Base-by-base conservation (phyloP, 2,113 vertebrate genomes). In the Rhineura floridana region DNA sequence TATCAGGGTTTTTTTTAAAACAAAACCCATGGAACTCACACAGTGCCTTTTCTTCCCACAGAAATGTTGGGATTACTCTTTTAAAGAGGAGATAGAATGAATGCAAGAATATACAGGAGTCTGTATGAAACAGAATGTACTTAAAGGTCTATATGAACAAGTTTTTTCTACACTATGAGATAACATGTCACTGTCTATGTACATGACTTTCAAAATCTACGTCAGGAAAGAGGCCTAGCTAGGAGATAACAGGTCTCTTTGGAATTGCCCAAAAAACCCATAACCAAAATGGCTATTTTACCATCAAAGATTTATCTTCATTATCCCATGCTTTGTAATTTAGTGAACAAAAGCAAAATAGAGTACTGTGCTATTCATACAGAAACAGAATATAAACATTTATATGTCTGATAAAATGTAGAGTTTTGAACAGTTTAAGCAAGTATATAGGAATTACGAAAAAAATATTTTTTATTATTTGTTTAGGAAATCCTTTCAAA, bases 401-500 rank as follows among this genome's bases (percentile, higher is more conserved):
- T 95, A 91, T 88, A 91, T 90, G 83, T 91, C 69, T 70, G 39
- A 87, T 92, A 94, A 95, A 95, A 93, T 92, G 55, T 83, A 90
- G 82, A 90, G 84, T 93, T 95, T 1, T 87, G 90, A 75, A 86
- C 88, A 94, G 84, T 88, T 95, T 94, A 95, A 97, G 93, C 83
- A 93, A 96, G 93, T 95, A 93, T 90, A 90, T 42, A 93, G 93
- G 94, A 95, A 96, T 97, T 97, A 93, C 91, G 96, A 94, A 96
- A 92, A 94, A 88, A 94, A 85, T 81, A 85, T 94, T 95, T 96
- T 95, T 92, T 93, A 59, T 95, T 90, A 93, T 90, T 84, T 93
- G 89, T 89, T 93, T 91, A 93, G 93, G 88, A 95, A 95, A 95
- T 93, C 91, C 88, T 93, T 95, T 93, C 92, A 89, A 70, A 92